Evolutionary conservation across 92 coral and sea anemone genomes (phyloP).

Genomic region (Siderastrea radians): DNA sequence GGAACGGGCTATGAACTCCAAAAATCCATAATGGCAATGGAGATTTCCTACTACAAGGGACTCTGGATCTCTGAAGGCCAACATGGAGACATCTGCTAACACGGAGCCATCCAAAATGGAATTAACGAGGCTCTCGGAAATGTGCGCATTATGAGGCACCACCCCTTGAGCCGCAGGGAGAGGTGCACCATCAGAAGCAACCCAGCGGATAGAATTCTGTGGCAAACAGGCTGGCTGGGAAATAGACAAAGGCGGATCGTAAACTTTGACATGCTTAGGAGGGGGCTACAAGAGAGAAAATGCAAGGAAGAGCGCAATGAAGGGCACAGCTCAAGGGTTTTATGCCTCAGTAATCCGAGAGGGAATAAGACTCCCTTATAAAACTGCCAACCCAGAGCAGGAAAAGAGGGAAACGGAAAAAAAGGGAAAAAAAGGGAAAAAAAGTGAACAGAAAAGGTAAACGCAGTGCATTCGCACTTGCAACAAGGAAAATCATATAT

Average conservation of each 20-base stretch:
- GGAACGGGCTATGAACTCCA: not conserved
- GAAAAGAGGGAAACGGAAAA: too few relatives aligned
- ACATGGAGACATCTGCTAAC: conserved; percentile 34
- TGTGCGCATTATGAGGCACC: not conserved
- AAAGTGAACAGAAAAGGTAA: too few relatives aligned
- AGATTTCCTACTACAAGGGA: not conserved
- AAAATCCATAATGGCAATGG: not conserved
- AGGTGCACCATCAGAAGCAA: not conserved
- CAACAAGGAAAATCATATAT: not conserved
- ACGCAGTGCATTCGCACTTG: too few relatives aligned
- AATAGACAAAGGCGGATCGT: not conserved
- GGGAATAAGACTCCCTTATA: not conserved
- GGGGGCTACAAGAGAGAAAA: not conserved
- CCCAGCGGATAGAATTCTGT: conserved; percentile 10
- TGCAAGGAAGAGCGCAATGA: not conserved
- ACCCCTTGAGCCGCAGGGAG: conserved; percentile 4
- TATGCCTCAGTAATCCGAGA: conserved; percentile 8
- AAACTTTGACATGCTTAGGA: not conserved
- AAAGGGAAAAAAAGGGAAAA: not conserved
- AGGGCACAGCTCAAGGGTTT: not conserved
- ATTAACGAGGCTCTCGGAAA: not conserved
- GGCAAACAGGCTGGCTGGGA: conserved; percentile 1
- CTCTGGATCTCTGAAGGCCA: not conserved
- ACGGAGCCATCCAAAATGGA: not conserved
- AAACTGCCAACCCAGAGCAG: too few relatives aligned